phyloP scores from a whole-genome alignment of 2,113 vertebrate species.

The Scalopus aquaticus region DNA sequence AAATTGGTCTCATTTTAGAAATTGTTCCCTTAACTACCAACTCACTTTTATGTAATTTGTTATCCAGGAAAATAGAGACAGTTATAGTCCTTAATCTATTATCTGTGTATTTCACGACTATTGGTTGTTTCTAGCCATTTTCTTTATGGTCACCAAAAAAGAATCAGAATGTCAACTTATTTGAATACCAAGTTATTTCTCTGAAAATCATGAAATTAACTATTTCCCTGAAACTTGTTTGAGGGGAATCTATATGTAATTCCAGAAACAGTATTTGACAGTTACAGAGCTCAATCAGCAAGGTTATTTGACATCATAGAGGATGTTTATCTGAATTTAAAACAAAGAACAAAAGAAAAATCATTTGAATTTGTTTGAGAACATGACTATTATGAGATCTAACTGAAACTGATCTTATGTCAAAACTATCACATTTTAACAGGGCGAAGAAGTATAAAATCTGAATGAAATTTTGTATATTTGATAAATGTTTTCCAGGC shows the following conservation, averaged over 20 bases:
- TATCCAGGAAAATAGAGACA: background rate
- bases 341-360: background rate
- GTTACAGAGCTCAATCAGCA: background rate
- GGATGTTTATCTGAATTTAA: slow-evolving; percentile 19
- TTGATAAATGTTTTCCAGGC: background rate
- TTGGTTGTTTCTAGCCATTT: background rate
- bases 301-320: background rate
- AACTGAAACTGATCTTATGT: background rate
- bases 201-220: too few species aligned
- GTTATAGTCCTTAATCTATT: background rate
- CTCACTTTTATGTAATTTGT: background rate
- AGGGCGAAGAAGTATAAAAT: background rate
- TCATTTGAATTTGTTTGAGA: background rate
- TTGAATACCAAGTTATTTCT: background rate
- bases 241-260: background rate
- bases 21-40: background rate
- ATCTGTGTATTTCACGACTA: background rate
- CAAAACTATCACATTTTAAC: background rate
- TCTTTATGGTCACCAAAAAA: background rate
- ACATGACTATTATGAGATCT: background rate
- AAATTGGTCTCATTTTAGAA: background rate
- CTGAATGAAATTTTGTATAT: background rate
- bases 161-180: background rate
- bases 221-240: background rate
- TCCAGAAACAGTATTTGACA: background rate